Percentiles rank a stretch among this genome's conserved stretches.
These are phyloP conservation scores for Rhagologus leucostigma DNA, from an alignment of 2,113 vertebrate species.

Conservation along the genomic window DNA sequence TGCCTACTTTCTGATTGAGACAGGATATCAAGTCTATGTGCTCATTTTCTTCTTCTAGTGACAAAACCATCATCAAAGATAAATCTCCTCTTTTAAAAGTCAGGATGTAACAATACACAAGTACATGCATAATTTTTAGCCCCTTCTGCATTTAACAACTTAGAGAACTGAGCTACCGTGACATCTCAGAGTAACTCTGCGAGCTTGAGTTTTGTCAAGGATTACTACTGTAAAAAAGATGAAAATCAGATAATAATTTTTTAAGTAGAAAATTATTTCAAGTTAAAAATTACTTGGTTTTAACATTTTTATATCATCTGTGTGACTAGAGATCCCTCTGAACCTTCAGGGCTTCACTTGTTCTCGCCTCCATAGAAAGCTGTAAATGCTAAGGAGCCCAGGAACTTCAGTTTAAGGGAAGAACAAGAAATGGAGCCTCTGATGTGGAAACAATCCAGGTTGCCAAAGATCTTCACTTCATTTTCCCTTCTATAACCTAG, in stretches of 20 bases:
- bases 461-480: not conserved
- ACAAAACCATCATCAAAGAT: not conserved
- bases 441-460: not conserved
- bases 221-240: not conserved
- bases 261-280: not conserved
- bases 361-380: not conserved
- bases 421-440: not conserved
- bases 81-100: not conserved
- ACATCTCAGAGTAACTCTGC: not conserved
- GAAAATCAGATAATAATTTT: not conserved
- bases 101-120: not conserved
- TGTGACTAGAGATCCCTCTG: not conserved
- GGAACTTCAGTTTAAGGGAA: not conserved
- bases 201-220: not conserved
- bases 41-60: not conserved
- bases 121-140: not conserved
- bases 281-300: not conserved
- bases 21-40: not conserved
- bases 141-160: not conserved
- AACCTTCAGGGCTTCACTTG: not conserved
- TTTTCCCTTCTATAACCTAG: not conserved
- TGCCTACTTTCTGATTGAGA: not conserved
- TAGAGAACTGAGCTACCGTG: not conserved
- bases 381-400: not conserved
- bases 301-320: not conserved